Percentiles rank a stretch among this genome's conserved stretches.
These are phyloP conservation scores for Anthonomus grandis DNA, from an alignment of 1,140 invertebrate species.

Conservation along the genomic window DNA sequence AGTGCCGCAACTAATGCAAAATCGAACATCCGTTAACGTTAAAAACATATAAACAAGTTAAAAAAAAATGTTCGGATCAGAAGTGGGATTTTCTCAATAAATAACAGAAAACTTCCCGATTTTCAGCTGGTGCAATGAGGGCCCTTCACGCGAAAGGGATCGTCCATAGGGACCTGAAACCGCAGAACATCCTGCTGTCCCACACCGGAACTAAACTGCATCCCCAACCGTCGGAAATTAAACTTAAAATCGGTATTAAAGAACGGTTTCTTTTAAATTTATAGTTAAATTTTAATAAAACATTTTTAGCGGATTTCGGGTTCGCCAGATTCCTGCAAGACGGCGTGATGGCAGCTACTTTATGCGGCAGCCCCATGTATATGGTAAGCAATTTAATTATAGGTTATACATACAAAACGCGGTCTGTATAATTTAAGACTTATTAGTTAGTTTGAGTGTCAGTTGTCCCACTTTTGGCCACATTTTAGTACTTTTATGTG, in stretches of 20 bases:
- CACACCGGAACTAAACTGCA: constrained; percentile 72
- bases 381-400: constrained; percentile 67
- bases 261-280: background rate
- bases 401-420: background rate
- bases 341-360: constrained; percentile 98
- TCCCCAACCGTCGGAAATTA: constrained; percentile 87
- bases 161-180: constrained; percentile 98
- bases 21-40: no score
- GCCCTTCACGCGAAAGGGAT: constrained; percentile 95
- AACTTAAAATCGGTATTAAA: constrained; percentile 83
- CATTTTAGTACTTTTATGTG: no score
- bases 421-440: background rate
- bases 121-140: constrained; percentile 89
- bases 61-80: no score
- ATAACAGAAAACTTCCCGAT: background rate
- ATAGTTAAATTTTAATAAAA: background rate
- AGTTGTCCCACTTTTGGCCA: no score
- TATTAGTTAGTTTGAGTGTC: no score
- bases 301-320: constrained; percentile 89
- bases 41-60: no score
- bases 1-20: no score
- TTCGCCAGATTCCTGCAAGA: constrained; percentile 98
- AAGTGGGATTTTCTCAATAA: no score
- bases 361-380: constrained; percentile 99
- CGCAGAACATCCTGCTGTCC: constrained; percentile 93